Evolutionary conservation across 2,888 invertebrate species (phyloP), one percentile per base, ranked within the genome.

Genomic region (Cryptus armator): DNA sequence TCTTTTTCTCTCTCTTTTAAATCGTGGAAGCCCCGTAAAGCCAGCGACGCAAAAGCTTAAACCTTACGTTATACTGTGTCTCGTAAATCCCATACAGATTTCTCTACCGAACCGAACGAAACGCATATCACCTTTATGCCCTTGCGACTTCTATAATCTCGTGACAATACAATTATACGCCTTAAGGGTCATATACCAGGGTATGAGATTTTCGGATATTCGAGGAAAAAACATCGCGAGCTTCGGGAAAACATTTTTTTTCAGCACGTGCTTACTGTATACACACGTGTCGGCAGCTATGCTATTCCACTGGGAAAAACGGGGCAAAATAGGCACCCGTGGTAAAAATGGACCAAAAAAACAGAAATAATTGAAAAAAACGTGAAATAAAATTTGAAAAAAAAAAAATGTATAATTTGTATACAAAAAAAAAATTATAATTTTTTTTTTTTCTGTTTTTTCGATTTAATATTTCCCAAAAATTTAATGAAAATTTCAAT

Each of bases 1-100:
- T 53, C 53, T 12, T 74, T 62, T 46, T 48, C 46, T 16, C 9
- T 37, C 48, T 12, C 44, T 67, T 76, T 29, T 46, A 56, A 77
- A 77, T 46, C 44, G 29, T 32, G 7, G 77, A 77, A 77, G 77
- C 77, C 77, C 56, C 24, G 67, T 12, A 32, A 59, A 77, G n/a
- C 12, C 77, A 37, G 24, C 68, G 24, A 68, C 59, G 68, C 32
- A 14, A 59, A 53, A 59, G 77, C 77, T 77, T 68, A 77, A 68
- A 46, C 29, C 77, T 68, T 46, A 46, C 46, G 10, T 24, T 16
- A 51, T 53, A 29, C 2, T n/a, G 32, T 32, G 6, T 29, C 62
- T 53, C 12, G 53, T 16, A 53, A 37, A 37, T 37, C 37, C 37
- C 37, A 37, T 37, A 37, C 37, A 37, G 37, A 37, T 37, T 37